These are phyloP conservation scores for Oncopeltus fasciatus DNA, from an alignment of 1,140 invertebrate species.

Conservation along the genomic window DNA sequence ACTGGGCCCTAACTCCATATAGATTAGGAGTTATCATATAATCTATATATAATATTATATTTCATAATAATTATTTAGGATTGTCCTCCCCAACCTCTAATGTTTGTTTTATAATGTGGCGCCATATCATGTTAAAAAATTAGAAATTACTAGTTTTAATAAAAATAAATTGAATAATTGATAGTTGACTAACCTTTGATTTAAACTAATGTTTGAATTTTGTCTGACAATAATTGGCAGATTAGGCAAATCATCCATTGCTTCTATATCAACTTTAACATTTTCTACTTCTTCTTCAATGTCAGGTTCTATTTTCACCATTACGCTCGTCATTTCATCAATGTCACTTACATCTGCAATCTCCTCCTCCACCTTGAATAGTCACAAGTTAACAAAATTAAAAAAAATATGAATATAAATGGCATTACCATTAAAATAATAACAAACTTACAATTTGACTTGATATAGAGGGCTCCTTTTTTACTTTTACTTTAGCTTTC, in stretches of 20 bases:
- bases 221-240: neutral
- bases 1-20: too few species aligned
- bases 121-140: too few species aligned
- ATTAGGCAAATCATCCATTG: constrained; percentile 17
- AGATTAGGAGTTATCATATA: too few species aligned
- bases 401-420: neutral
- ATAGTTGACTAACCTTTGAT: neutral
- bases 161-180: too few species aligned
- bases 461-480: constrained; percentile 3
- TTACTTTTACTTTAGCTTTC: constrained; percentile 16
- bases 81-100: too few species aligned
- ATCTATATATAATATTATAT: too few species aligned
- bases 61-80: too few species aligned
- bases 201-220: neutral
- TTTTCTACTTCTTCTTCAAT: constrained; percentile 20
- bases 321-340: neutral
- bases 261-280: constrained; percentile 23
- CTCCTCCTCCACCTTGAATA: constrained; percentile 14
- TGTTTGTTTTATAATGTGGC: too few species aligned
- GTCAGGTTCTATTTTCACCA: constrained; percentile 16
- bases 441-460: constrained; percentile 5
- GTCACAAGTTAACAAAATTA: neutral
- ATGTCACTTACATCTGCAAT: constrained; percentile 7
- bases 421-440: neutral
- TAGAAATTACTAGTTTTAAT: too few species aligned